Evolutionary conservation across 2,888 invertebrate species (phyloP).

Genomic region (Barypeithes pellucidus): DNA sequence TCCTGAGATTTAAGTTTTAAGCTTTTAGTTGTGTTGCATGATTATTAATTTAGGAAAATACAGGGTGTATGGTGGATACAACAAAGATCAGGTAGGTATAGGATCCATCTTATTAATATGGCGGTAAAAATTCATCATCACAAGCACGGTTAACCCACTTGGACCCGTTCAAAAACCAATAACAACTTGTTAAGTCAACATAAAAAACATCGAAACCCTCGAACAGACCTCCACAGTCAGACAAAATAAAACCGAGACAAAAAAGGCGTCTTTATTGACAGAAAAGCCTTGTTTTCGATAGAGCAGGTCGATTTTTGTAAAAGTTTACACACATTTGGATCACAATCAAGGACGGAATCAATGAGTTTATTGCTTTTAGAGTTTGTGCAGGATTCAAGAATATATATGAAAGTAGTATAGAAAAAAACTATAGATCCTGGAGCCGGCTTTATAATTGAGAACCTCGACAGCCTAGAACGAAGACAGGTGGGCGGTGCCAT

Average conservation of each 20-base stretch:
- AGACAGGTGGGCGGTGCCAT: too few species aligned
- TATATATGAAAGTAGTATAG: too few species aligned
- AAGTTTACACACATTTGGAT: conserved; percentile 44
- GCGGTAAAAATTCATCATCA: conserved; percentile 26
- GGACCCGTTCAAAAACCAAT: conserved; percentile 41
- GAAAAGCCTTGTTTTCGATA: conserved; percentile 45
- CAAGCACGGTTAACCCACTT: conserved; percentile 31
- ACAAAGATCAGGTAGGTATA: conserved; percentile 13
- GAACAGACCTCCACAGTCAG: conserved; percentile 31
- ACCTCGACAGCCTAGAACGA: too few species aligned
- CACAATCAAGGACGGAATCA: conserved; percentile 35
- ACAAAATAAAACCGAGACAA: conserved; percentile 45
- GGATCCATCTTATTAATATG: conserved; percentile 6
- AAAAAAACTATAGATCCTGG: too few species aligned
- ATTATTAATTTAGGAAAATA: too few species aligned
- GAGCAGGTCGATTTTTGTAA: conserved; percentile 42
- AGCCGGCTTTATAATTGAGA: too few species aligned
- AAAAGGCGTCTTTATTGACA: conserved; percentile 45
- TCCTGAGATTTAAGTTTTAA: too few species aligned
- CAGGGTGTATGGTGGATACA: too few species aligned
- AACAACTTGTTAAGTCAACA: conserved; percentile 43
- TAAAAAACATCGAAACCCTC: conserved; percentile 35
- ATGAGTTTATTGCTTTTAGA: not conserved
- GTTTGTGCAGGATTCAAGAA: too few species aligned
- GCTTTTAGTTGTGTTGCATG: too few species aligned